Evolutionary conservation across 2,113 vertebrate species (phyloP), one percentile per base, ranked within the genome.

Genomic region (Carassius gibelio): DNA sequence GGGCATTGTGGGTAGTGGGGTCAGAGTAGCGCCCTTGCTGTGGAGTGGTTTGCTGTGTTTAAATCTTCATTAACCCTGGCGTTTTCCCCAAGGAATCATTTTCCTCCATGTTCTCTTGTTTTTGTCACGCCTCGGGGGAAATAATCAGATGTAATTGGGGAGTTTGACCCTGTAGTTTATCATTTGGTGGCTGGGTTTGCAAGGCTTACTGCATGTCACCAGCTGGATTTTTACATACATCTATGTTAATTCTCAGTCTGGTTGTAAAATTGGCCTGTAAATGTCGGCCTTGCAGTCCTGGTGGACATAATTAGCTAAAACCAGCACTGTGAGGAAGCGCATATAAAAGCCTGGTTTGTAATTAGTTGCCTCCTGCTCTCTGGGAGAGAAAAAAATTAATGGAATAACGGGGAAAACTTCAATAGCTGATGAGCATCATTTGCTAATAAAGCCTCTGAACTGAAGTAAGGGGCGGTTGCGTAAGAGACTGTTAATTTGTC

Each of bases 41-140:
- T 15, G 21, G 4, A 48, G 62, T 2, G 34, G 74, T 89, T 92
- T 90, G 83, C 30, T 72, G 77, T 80, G 91, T 93, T 93, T 90
- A 85, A 8, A 83, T 89, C 90, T 88, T 92, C 88, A 93, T 93
- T 92, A 90, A 90, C 91, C 89, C 87, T 59, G 75, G 38, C 88
- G 82, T 48, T 52, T 86, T 88, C 89, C 66, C 57, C 5, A 14
- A 14, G 87, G 88, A 88, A 88, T 91, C 6, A 10, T 78, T 55
- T 76, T 57, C 10, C 14, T 52, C 68, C 10, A 21, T 13, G 66
- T 69, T 15, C 61, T 4, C 4, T 4, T 3, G 23, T 64, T 83
- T 84, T 81, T 83, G 85, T 75, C 77, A 68, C 3, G 66, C 61
- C 55, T 74, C 69, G 1, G 57, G 80, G 86, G 86, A 80, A 91